Conservation (phyloP, 2,797 vertebrate genomes). For the Argentina silus region DNA sequence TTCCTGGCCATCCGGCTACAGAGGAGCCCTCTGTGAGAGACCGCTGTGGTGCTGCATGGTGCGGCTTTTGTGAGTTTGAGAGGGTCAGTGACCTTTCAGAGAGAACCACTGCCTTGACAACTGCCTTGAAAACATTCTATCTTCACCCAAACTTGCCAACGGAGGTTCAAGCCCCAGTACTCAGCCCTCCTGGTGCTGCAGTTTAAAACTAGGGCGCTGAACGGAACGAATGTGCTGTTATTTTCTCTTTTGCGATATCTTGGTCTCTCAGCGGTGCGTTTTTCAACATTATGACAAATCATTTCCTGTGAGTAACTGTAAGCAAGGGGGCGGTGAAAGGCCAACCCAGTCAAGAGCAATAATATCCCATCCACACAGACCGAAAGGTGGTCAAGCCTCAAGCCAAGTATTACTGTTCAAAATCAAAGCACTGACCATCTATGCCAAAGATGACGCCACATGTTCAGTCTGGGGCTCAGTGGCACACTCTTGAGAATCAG, state of each 20-base stretch:
- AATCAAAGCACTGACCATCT: not conserved
- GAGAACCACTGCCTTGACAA: not conserved
- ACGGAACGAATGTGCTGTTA: not conserved
- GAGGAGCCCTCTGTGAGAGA: not conserved
- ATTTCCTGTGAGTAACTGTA: not conserved
- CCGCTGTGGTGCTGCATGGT: not conserved
- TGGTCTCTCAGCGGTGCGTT: too few species aligned
- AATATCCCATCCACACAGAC: not conserved
- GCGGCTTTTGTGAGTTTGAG: not conserved
- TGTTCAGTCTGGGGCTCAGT: constrained; percentile 7
- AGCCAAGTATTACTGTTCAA: not conserved
- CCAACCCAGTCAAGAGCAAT: not conserved
- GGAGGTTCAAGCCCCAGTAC: not conserved
- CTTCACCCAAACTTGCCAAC: too few species aligned
- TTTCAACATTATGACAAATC: too few species aligned
- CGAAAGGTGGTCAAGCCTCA: not conserved
- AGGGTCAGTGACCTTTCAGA: not conserved
- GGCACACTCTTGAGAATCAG: constrained; percentile 33
- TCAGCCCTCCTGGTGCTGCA: not conserved
- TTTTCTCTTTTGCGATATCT: not conserved
- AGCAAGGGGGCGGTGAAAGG: not conserved
- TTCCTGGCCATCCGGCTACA: not conserved
- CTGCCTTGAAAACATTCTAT: not conserved
- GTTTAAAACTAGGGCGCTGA: not conserved
- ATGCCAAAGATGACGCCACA: constrained; percentile 12